Base-by-base conservation (phyloP, 2,113 vertebrate species). In the Salvator merianae region DNA sequence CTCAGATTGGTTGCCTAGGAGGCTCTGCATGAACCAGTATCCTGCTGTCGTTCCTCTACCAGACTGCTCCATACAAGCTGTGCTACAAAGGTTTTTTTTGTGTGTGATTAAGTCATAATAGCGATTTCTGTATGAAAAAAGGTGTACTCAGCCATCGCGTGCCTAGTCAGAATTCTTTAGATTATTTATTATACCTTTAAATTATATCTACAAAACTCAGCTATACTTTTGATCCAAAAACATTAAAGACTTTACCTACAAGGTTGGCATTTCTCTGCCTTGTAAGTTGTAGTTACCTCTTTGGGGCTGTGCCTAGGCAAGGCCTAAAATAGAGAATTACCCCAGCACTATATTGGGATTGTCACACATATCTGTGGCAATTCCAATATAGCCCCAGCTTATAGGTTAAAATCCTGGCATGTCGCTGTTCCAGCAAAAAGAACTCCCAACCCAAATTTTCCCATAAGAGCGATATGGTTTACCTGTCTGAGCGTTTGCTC, bases 1-100 rank as follows among this genome's bases (percentile, higher is more conserved):
- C 77, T 81, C 78, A 89, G 62, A 38, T 0, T 80, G 43, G 22
- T 82, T 72, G 59, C 34, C 81, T 71, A 86, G 76, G 70, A 81
- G 24, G n/a, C 81, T 72, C 24, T 14, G 40, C 28, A 24, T 34
- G 71, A 82, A 26, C 24, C 43, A 70, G 18, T 16, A 38, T 0
- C 0, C 62, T 86, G 36, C 16, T 77, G 13, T 36, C 26, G 24
- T 79, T 88, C 55, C 47, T 75, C 32, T 36, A 20, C 59, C n/a
- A 22, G 38, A 43, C 47, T 73, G 65, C 5, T 62, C 47, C 47
- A 55, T 74, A 40, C 43, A 76, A 83, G 24, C 82, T 83, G 32
- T 38, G 43, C 59, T 71, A 28, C 4, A 70, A 18, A 77, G 43
- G 43, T 47, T 47, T 5, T 36, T 59, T 59, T 59, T 59, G 16